Evolutionary conservation across 2,888 invertebrate genomes (phyloP).

Genomic region (Caenorhabditis sp.): DNA sequence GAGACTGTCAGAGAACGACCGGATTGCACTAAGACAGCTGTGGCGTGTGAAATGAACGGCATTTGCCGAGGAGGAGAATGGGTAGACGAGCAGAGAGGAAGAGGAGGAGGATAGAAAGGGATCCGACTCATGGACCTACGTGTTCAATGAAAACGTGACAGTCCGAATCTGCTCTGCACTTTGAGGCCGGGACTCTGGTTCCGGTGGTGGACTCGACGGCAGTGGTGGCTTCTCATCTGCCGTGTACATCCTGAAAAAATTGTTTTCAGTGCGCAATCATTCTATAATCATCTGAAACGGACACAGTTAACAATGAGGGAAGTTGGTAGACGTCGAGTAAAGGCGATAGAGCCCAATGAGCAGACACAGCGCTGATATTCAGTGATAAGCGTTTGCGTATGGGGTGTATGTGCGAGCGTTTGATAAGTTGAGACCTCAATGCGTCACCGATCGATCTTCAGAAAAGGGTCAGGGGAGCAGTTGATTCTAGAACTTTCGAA

Average conservation of each 20-base stretch:
- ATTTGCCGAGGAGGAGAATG: not conserved
- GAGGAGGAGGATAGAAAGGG: not conserved
- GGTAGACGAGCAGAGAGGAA: not conserved
- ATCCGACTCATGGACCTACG: not conserved
- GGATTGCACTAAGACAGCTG: conserved; percentile 6
- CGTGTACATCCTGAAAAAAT: conserved; percentile 22
- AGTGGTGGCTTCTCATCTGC: conserved; percentile 17
- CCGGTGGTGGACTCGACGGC: conserved; percentile 36
- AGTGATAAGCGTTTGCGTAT: conserved; percentile 19
- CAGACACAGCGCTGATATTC: conserved; percentile 4
- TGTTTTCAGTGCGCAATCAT: not conserved
- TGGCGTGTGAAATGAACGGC: conserved; percentile 6
- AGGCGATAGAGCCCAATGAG: too few species aligned
- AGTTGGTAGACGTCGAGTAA: not conserved
- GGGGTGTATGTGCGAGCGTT: conserved; percentile 5
- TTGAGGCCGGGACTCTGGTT: not conserved
- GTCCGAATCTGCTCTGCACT: not conserved
- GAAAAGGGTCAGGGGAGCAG: conserved; percentile 2
- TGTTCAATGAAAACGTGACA: conserved; percentile 26
- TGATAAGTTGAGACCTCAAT: conserved; percentile 8
- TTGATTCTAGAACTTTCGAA: not conserved
- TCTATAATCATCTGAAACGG: not conserved
- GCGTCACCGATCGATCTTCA: conserved; percentile 27
- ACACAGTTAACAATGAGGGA: too few species aligned
- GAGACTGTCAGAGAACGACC: conserved; percentile 8